Conservation (phyloP, 2,888 invertebrate species). For the Macaria notata region DNA sequence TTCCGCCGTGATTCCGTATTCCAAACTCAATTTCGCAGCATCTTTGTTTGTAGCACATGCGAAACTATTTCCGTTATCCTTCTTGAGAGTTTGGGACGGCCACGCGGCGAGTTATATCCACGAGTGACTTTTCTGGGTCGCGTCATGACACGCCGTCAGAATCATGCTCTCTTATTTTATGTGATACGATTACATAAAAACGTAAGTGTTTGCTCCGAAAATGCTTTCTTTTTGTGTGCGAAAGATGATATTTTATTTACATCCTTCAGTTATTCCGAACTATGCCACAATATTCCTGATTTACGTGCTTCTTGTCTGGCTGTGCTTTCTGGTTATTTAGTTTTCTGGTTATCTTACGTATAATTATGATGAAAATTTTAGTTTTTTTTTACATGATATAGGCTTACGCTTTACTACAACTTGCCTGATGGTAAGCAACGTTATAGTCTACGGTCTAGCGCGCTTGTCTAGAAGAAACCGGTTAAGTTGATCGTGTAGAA, state of each 20-base stretch:
- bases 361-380: too few species aligned
- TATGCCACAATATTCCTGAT: background rate
- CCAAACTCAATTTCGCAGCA: conserved; percentile 55
- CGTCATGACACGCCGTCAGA: conserved; percentile 34
- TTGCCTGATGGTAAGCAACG: too few species aligned
- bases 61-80: conserved; percentile 50
- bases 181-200: conserved; percentile 33
- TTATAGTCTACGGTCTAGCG: too few species aligned
- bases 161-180: conserved; percentile 35
- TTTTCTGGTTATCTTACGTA: too few species aligned
- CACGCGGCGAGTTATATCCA: conserved; percentile 32
- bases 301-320: too few species aligned
- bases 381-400: too few species aligned
- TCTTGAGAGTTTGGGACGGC: conserved; percentile 34
- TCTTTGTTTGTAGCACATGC: conserved; percentile 55
- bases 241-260: conserved; percentile 18
- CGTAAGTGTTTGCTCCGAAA: conserved; percentile 18
- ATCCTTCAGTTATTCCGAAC: conserved; percentile 5
- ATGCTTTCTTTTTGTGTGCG: conserved; percentile 20
- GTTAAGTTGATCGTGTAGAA: too few species aligned
- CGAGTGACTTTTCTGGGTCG: conserved; percentile 36
- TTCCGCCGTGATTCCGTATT: conserved; percentile 55
- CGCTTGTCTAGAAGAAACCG: too few species aligned
- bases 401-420: too few species aligned
- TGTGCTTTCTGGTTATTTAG: too few species aligned